Base-by-base conservation (phyloP, 2,888 invertebrate species). In the Troides helena region DNA sequence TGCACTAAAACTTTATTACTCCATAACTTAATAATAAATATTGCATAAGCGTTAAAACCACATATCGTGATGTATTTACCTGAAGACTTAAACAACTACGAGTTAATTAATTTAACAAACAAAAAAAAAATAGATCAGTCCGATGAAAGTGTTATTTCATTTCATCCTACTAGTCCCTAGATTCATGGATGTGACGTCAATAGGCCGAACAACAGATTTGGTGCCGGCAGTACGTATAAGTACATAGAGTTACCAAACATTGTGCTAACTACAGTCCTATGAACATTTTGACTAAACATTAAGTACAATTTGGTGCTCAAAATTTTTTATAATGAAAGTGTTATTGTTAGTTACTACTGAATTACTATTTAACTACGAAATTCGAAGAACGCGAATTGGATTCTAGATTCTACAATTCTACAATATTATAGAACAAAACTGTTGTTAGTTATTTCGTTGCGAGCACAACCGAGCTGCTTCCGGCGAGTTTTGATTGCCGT, bases 301-400 rank as follows among this genome's bases (percentile, higher is more conserved):
- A 92, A 92, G 92, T 92, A 92, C 92, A 88, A 92, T 92, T 92
- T 92, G 92, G 92, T 92, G 92, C 92, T 92, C 92, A 89, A 90
- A 89, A 88, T 86, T 87, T 46, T 46, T 86, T 84, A 86, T 89
- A 85, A 89, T 87, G 87, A 89, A 88, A 86, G 89, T 90, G 90
- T 89, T 88, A 84, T 83, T 86, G 73, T 78, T 80, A 81, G 85
- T 87, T 84, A 85, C 85, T 89, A 88, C 81, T 81, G 79, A 84
- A 84, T 79, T 85, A 85, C 86, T 87, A 87, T 88, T 90, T 90
- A 90, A 87, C 90, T 90, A 91, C 88, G 89, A 83, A 86, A 77
- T 85, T 85, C 78, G 80, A 88, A 88, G 85, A 78, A 79, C 83
- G 78, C 88, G 86, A 85, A 80, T 83, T 80, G 81, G 79, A 77